A percentile compares a stretch with the other conserved stretches of the same genome.
Conservation (phyloP, 1,140 invertebrate genomes). For the Venturia canescens region DNA sequence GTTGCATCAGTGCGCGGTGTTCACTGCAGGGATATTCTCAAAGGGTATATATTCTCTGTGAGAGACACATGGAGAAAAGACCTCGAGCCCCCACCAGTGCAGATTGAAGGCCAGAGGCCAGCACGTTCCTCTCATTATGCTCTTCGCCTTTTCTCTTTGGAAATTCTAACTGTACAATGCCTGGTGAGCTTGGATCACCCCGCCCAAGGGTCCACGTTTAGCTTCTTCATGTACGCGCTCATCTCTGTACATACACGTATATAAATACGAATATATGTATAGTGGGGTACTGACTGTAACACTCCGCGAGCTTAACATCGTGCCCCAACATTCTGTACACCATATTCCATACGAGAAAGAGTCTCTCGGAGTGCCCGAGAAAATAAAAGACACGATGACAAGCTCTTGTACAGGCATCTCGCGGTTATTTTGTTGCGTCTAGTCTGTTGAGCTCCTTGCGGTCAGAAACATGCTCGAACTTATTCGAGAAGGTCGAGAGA, state of each 20-base stretch:
- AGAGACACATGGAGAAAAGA: conserved; percentile 34
- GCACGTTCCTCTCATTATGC: conserved; percentile 71
- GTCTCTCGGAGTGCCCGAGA: neutral
- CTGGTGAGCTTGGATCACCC: conserved; percentile 56
- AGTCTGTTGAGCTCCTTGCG: neutral
- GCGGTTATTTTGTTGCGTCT: conserved; percentile 7
- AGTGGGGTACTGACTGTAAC: neutral
- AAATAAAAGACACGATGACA: conserved; percentile 4
- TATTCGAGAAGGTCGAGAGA: conserved; percentile 2
- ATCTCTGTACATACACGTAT: neutral
- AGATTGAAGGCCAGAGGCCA: conserved; percentile 64
- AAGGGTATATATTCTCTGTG: conserved; percentile 1
- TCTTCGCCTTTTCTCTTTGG: conserved; percentile 56
- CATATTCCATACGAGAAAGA: neutral
- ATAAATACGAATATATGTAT: neutral
- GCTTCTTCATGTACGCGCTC: conserved; percentile 13
- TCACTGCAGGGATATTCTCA: neutral
- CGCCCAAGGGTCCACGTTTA: conserved; percentile 59
- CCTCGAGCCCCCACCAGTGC: conserved; percentile 49
- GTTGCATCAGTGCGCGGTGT: neutral
- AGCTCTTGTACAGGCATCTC: conserved; percentile 2
- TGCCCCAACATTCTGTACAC: neutral
- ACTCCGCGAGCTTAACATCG: neutral
- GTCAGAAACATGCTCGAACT: neutral
- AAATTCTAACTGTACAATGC: conserved; percentile 70